phyloP scores from a whole-genome alignment of 1,140 invertebrate genomes.

The Frieseomelitta varia region DNA sequence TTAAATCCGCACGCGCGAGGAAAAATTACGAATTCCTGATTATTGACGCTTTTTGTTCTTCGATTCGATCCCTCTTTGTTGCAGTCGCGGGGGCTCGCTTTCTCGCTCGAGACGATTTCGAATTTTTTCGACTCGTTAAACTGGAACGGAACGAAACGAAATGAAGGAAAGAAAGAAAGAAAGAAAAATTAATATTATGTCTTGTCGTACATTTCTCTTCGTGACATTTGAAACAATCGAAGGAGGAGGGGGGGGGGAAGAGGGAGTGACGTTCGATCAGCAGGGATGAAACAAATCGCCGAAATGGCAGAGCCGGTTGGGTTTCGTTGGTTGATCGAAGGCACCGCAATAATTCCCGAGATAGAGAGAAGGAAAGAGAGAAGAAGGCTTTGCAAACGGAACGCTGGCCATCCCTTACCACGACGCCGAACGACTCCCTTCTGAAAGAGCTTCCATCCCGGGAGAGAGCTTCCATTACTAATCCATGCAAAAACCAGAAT shows the following conservation, averaged over 20 bases:
- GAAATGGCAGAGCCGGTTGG: neutral
- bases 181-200: neutral
- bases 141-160: no score
- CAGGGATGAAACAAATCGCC: neutral
- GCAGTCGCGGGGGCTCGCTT: neutral
- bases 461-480: slow-evolving; percentile 81
- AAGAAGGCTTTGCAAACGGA: slow-evolving; percentile 69
- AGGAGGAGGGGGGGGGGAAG: no score
- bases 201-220: neutral
- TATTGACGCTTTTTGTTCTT: neutral
- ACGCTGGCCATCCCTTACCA: slow-evolving; percentile 73
- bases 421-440: slow-evolving; percentile 74
- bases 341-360: slow-evolving; percentile 66
- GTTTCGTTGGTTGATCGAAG: slow-evolving; percentile 61
- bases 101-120: no score
- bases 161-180: no score
- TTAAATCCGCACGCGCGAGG: neutral
- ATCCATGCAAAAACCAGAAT: slow-evolving; percentile 83
- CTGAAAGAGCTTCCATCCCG: slow-evolving; percentile 80
- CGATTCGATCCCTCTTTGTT: neutral
- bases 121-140: no score
- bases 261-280: neutral
- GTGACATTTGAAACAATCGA: neutral
- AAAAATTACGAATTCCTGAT: neutral
- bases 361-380: slow-evolving; percentile 61